A percentile compares a stretch with the other conserved stretches of the same genome.
Evolutionary conservation across 1,140 invertebrate genomes (phyloP).

Genomic region (Eumeta japonica): DNA sequence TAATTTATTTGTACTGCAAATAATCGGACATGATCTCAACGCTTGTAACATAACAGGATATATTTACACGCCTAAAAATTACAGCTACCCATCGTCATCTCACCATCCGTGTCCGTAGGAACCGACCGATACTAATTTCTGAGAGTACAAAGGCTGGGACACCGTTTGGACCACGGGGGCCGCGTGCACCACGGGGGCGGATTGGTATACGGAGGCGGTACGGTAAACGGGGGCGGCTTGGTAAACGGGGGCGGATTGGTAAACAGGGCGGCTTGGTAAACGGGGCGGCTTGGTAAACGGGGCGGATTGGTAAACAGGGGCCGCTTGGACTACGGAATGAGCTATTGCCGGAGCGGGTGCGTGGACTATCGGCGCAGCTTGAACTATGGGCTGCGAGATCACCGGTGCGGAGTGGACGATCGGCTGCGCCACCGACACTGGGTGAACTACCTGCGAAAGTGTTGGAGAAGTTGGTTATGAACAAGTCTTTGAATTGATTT

Average conservation of each 20-base stretch:
- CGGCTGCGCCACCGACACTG: slow-evolving; percentile 20
- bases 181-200: slow-evolving; percentile 4
- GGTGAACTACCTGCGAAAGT: slow-evolving; percentile 15
- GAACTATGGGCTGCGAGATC: slow-evolving; percentile 13
- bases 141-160: slow-evolving; percentile 20
- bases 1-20: slow-evolving; percentile 36
- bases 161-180: slow-evolving; percentile 16
- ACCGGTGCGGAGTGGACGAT: slow-evolving; percentile 19
- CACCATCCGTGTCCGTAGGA: slow-evolving; percentile 43
- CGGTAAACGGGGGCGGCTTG: slow-evolving; percentile 28
- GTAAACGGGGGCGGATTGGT: slow-evolving; percentile 21
- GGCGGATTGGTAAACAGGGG: slow-evolving; percentile 21
- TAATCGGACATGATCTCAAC: slow-evolving; percentile 41
- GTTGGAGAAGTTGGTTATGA: neutral
- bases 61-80: slow-evolving; percentile 17
- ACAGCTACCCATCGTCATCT: slow-evolving; percentile 4
- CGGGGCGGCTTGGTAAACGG: too few relatives aligned
- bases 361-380: too few relatives aligned
- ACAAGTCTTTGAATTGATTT: neutral
- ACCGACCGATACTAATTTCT: slow-evolving; percentile 14
- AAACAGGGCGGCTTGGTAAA: too few relatives aligned
- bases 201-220: slow-evolving; percentile 17
- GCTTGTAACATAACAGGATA: slow-evolving; percentile 23
- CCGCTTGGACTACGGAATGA: slow-evolving; percentile 28
- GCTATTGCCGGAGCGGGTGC: slow-evolving; percentile 13